These are phyloP conservation scores for Amphiura filiformis DNA, from an alignment of 35 echinoderm and acorn worm genomes.

Conservation along the genomic window DNA sequence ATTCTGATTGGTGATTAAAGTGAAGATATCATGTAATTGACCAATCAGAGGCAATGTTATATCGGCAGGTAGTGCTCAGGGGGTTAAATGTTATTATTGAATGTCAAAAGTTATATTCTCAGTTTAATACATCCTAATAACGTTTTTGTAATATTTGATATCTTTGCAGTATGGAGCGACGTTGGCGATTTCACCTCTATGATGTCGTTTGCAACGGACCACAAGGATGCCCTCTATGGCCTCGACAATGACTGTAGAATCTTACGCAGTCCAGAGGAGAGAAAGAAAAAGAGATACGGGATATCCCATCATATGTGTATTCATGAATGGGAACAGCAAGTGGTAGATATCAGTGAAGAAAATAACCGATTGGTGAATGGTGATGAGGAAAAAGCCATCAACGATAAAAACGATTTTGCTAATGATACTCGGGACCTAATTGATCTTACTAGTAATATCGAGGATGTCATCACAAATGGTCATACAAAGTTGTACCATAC, in stretches of 20 bases:
- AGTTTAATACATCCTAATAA: too few species aligned
- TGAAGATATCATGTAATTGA: too few species aligned
- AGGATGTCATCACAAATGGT: not conserved
- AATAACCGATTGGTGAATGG: not conserved
- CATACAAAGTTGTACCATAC: not conserved
- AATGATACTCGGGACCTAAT: not conserved
- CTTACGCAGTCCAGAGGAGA: constrained; percentile 10
- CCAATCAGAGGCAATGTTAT: too few species aligned
- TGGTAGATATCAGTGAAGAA: not conserved
- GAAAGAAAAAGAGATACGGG: constrained; percentile 7
- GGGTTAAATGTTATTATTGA: too few species aligned
- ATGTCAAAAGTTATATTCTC: too few species aligned
- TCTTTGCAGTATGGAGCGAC: constrained; percentile 23
- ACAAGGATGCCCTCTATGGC: not conserved
- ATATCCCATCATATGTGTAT: constrained; percentile 29
- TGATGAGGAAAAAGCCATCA: not conserved
- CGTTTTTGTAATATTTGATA: not conserved
- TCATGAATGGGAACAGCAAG: not conserved
- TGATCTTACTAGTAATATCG: not conserved
- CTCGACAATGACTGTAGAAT: not conserved
- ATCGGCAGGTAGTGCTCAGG: too few species aligned
- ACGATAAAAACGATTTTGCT: not conserved
- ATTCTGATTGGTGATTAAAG: too few species aligned
- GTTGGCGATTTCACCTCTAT: not conserved
- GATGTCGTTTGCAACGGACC: constrained; percentile 9